phyloP scores from a whole-genome alignment of 2,113 vertebrate species.

The Halcyon senegalensis region DNA sequence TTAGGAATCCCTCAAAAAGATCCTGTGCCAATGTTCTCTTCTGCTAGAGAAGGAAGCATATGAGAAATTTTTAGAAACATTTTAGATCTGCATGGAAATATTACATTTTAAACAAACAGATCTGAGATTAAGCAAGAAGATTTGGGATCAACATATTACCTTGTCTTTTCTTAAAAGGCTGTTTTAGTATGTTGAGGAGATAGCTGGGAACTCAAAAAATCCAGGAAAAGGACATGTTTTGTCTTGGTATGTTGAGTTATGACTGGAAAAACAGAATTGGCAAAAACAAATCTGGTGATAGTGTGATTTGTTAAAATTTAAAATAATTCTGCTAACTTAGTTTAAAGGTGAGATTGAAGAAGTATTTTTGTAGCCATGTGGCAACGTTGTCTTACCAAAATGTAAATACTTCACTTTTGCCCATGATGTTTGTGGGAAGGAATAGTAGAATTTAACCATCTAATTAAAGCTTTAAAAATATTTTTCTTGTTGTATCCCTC shows the following conservation, averaged over 20 bases:
- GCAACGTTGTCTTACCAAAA: not conserved
- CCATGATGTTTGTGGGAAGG: not conserved
- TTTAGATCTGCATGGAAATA: not conserved
- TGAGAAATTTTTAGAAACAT: not conserved
- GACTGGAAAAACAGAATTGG: not conserved
- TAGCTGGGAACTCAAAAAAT: not conserved
- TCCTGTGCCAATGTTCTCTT: not conserved
- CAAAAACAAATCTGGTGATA: not conserved
- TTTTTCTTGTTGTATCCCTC: not conserved
- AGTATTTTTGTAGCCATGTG: not conserved
- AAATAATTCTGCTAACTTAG: not conserved
- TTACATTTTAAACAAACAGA: not conserved
- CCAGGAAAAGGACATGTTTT: not conserved
- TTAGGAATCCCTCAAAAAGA: not conserved
- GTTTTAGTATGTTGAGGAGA: not conserved
- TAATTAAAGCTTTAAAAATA: not conserved
- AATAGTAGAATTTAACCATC: not conserved
- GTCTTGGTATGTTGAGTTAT: not conserved
- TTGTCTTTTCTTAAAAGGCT: not conserved
- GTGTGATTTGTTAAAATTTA: not conserved
- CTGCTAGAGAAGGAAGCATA: not conserved
- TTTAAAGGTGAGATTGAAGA: not conserved
- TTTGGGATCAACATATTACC: not conserved
- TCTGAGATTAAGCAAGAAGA: not conserved
- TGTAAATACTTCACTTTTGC: not conserved